These are phyloP conservation scores for Ametastegia equiseti DNA, from an alignment of 2,888 invertebrate genomes.

Conservation along the genomic window DNA sequence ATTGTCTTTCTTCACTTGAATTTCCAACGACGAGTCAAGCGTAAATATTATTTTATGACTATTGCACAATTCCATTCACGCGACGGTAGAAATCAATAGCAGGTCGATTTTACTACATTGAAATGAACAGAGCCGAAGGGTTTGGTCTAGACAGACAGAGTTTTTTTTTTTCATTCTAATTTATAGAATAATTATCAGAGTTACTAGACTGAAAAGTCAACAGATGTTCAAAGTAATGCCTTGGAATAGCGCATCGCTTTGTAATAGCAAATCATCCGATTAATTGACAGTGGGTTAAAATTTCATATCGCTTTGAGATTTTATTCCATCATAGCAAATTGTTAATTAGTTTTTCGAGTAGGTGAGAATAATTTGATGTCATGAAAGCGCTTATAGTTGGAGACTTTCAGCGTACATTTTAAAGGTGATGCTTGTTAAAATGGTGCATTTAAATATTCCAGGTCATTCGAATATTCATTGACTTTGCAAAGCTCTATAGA, in stretches of 20 bases:
- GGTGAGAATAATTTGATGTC: not conserved
- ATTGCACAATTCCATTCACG: not conserved
- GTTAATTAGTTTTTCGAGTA: not conserved
- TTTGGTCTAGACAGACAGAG: not conserved
- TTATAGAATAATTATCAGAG: not conserved
- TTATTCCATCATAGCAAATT: not conserved
- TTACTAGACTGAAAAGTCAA: not conserved
- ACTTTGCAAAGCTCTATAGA: too few species aligned
- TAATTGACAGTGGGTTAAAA: not conserved
- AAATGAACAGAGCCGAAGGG: not conserved
- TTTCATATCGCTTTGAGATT: not conserved
- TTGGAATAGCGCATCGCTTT: too few species aligned
- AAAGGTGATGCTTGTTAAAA: not conserved
- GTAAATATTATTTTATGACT: slow-evolving; percentile 12
- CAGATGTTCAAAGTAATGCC: not conserved
- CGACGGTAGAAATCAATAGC: not conserved
- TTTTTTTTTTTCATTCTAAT: slow-evolving; percentile 2
- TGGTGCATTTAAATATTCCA: not conserved
- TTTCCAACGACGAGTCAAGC: slow-evolving; percentile 12
- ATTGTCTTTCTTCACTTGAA: not conserved
- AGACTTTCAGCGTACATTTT: too few species aligned
- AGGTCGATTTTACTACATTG: not conserved
- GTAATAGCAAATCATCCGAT: slow-evolving; percentile 4
- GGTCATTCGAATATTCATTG: too few species aligned
- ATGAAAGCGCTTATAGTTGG: not conserved